Conservation (phyloP, 1,140 invertebrate species). For the Globodera ellingtonae region DNA sequence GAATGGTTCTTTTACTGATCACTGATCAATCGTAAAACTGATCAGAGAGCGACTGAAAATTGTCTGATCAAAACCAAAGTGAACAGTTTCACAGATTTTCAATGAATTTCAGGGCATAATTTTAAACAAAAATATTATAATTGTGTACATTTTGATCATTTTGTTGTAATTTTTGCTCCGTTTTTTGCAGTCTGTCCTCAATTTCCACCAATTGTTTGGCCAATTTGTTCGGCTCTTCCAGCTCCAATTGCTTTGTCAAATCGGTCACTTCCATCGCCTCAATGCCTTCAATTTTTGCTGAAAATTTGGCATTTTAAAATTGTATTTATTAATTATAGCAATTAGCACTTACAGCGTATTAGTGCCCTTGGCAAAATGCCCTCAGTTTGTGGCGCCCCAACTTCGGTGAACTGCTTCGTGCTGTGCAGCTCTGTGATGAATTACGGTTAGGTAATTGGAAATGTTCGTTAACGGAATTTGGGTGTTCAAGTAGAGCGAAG, state of each 20-base stretch:
- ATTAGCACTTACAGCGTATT: neutral
- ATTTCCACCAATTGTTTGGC: neutral
- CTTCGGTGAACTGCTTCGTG: neutral
- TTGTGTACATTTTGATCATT: constrained; percentile 1
- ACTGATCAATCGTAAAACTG: no score
- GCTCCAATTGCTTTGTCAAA: neutral
- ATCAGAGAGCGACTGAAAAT: neutral
- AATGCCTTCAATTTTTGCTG: constrained; percentile 7
- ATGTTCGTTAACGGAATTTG: no score
- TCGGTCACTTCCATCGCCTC: neutral
- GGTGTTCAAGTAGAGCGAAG: no score
- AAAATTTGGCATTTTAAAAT: neutral
- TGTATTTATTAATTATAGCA: neutral
- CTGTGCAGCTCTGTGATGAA: neutral
- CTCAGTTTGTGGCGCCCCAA: neutral
- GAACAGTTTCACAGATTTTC: neutral
- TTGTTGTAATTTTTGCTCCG: constrained; percentile 5
- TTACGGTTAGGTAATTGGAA: no score
- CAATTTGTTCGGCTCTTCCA: constrained; percentile 4
- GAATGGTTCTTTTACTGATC: neutral
- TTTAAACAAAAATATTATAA: no score
- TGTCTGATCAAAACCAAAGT: neutral
- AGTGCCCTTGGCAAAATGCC: neutral
- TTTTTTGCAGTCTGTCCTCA: constrained; percentile 8
- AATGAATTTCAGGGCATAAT: neutral